Evolutionary conservation across 2,113 vertebrate genomes (phyloP).

Genomic region (Heterotis niloticus): DNA sequence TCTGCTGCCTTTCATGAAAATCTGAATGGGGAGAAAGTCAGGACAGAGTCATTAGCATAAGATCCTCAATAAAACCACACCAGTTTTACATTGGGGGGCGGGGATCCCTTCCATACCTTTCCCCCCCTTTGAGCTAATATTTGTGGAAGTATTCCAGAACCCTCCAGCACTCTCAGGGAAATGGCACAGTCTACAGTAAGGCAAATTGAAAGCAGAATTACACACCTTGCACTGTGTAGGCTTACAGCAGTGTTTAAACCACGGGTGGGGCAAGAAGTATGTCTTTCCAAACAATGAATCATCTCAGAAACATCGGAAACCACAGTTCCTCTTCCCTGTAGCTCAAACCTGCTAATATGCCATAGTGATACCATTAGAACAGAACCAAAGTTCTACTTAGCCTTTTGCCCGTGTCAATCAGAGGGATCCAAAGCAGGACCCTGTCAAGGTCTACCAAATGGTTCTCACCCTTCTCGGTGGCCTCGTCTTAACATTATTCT

Average conservation of each 20-base stretch:
- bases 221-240: background rate
- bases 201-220: background rate
- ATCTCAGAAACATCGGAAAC: no score
- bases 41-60: background rate
- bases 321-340: no score
- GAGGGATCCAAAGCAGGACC: no score
- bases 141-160: constrained; percentile 48
- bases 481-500: constrained; percentile 49
- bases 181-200: constrained; percentile 49
- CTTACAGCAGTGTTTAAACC: background rate
- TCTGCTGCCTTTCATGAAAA: background rate
- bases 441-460: background rate
- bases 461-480: constrained; percentile 55
- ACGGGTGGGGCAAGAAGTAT: background rate
- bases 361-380: no score
- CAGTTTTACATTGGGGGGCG: background rate
- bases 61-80: background rate
- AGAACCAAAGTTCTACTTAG: no score
- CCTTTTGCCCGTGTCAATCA: no score
- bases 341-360: no score
- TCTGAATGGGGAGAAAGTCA: background rate
- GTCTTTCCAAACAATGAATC: no score
- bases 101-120: constrained; percentile 42
- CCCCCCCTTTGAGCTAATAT: constrained; percentile 48
- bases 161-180: constrained; percentile 48